A percentile compares a stretch with the other conserved stretches of the same genome.
Evolutionary conservation across 2,797 vertebrate species (phyloP).

Genomic region (Halcyon smyrnensis): DNA sequence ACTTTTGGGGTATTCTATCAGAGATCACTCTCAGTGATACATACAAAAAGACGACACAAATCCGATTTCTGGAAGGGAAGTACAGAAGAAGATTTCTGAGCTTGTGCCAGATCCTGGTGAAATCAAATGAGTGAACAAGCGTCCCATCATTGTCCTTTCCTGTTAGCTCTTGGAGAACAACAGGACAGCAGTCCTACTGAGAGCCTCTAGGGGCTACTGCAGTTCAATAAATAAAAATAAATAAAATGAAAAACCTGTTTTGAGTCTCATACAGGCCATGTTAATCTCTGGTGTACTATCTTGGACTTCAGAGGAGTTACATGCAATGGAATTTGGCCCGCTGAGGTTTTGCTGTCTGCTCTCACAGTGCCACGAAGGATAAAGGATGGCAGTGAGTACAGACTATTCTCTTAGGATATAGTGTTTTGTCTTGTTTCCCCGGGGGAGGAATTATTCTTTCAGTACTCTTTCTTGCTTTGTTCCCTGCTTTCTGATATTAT

Average conservation of each 20-base stretch:
- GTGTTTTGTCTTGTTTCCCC: neutral
- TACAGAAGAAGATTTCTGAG: neutral
- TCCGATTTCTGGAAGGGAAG: neutral
- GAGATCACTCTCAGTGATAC: neutral
- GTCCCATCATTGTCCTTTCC: neutral
- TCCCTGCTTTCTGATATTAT: neutral
- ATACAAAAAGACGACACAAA: neutral
- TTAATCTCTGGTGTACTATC: neutral
- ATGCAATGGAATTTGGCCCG: neutral
- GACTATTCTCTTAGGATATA: neutral
- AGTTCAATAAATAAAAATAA: slow-evolving; percentile 36
- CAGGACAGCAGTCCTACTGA: slow-evolving; percentile 19
- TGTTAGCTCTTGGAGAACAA: neutral
- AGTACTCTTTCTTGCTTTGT: neutral
- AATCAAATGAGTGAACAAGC: neutral
- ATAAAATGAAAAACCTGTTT: neutral
- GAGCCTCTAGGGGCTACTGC: slow-evolving; percentile 59
- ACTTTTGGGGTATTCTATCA: neutral
- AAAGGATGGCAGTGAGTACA: neutral
- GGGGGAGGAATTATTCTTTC: neutral
- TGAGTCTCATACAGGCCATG: neutral
- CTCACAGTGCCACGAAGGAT: accelerated
- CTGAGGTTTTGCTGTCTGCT: neutral
- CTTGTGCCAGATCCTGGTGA: neutral
- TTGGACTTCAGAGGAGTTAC: slow-evolving; percentile 1